These are phyloP conservation scores for Syrmaticus mikado DNA, from an alignment of 2,113 vertebrate genomes.

Conservation along the genomic window DNA sequence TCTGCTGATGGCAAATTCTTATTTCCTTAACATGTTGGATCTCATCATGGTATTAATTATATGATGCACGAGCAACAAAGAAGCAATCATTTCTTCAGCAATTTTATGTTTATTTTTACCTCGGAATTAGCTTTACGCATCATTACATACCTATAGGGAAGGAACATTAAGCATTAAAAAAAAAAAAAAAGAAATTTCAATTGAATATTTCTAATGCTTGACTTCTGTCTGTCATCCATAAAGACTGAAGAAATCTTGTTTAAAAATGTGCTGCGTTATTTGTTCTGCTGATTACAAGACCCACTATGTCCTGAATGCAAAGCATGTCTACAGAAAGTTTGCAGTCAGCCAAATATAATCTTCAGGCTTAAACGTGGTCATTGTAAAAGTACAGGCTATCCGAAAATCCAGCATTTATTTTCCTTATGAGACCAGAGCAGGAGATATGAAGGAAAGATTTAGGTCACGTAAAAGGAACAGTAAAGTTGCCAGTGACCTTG, in stretches of 20 bases:
- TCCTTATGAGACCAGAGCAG: slow-evolving; percentile 30
- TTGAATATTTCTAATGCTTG: slow-evolving; percentile 41
- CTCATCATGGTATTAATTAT: slow-evolving; percentile 81
- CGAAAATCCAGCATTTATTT: slow-evolving; percentile 3
- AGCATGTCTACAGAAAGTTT: slow-evolving; percentile 13
- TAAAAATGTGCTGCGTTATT: slow-evolving; percentile 23
- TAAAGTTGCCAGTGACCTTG: slow-evolving; percentile 5
- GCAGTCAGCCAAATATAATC: slow-evolving; percentile 16
- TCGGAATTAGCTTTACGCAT: slow-evolving; percentile 43
- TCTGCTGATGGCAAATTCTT: slow-evolving; percentile 73
- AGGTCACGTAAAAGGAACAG: slow-evolving; percentile 27
- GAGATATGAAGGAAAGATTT: slow-evolving; percentile 31
- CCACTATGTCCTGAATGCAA: slow-evolving; percentile 41
- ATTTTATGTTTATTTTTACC: slow-evolving; percentile 58
- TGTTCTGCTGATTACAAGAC: slow-evolving; percentile 60
- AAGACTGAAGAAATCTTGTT: slow-evolving; percentile 4
- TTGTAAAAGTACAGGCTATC: not conserved
- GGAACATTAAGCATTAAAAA: slow-evolving; percentile 24
- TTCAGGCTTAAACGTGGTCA: slow-evolving; percentile 21
- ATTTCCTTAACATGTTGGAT: slow-evolving; percentile 80
- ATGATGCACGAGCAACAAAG: slow-evolving; percentile 69
- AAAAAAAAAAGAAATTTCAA: not conserved
- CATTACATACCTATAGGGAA: slow-evolving; percentile 31
- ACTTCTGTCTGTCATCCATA: slow-evolving; percentile 38
- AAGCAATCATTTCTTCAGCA: slow-evolving; percentile 66